Evolutionary conservation across 2,888 invertebrate genomes (phyloP).

Genomic region (Protonemura montana): DNA sequence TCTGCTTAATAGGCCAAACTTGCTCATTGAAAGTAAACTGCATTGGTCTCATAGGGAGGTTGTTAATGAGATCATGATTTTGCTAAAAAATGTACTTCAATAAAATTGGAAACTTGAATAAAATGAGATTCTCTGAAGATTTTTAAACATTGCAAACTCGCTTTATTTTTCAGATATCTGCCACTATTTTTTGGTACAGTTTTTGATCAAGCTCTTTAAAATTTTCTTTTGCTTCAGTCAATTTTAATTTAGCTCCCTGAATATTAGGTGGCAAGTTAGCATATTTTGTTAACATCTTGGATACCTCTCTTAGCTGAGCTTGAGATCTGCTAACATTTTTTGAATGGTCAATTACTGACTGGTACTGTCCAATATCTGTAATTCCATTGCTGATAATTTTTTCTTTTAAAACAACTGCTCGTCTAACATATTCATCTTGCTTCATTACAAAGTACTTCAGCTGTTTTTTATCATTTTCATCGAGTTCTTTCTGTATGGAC

Average conservation of each 20-base stretch:
- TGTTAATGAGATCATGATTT: too few relatives aligned
- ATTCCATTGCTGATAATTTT: conserved; percentile 53
- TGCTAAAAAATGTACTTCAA: too few relatives aligned
- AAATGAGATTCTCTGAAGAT: too few relatives aligned
- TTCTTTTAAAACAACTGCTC: conserved; percentile 52
- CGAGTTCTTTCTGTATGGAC: neutral
- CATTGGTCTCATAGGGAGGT: too few relatives aligned
- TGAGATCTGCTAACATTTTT: conserved; percentile 52
- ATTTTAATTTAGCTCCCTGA: conserved; percentile 54
- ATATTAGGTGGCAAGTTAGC: conserved; percentile 56
- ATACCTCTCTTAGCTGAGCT: conserved; percentile 53
- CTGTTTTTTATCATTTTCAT: conserved; percentile 41
- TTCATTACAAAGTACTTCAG: conserved; percentile 53
- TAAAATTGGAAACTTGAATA: too few relatives aligned
- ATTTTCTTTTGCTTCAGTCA: conserved; percentile 53
- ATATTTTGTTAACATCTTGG: conserved; percentile 53
- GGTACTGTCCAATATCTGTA: conserved; percentile 52
- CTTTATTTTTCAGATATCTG: neutral
- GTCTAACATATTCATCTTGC: conserved; percentile 54
- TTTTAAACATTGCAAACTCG: too few relatives aligned
- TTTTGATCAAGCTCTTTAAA: neutral
- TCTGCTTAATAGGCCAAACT: too few relatives aligned
- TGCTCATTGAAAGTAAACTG: too few relatives aligned
- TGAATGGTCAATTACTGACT: conserved; percentile 53
- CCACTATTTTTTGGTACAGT: neutral